phyloP scores from a whole-genome alignment of 92 coral and sea anemone species.

The Galaxea fascicularis region DNA sequence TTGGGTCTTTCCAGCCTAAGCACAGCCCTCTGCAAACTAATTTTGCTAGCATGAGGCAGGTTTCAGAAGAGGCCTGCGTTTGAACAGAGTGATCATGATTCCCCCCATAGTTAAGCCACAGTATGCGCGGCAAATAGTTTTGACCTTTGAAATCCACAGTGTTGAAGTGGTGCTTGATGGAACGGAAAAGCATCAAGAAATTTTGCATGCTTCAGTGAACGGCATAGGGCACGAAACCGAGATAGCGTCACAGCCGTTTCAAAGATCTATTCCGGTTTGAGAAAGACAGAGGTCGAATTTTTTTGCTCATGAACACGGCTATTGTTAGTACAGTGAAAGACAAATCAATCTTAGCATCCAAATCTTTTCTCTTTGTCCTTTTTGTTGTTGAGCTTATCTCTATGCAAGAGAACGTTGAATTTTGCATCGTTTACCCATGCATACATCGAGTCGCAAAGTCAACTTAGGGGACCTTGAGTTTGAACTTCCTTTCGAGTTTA shows the following conservation, averaged over 20 bases:
- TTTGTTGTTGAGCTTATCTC: background rate
- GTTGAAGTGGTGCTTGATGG: slow-evolving; percentile 28
- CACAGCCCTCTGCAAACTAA: background rate
- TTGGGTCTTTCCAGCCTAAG: background rate
- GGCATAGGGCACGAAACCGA: slow-evolving; percentile 44
- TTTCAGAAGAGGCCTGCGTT: background rate
- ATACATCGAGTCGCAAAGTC: too few species aligned
- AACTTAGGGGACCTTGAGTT: too few species aligned
- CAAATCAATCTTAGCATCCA: background rate
- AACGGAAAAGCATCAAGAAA: slow-evolving; percentile 27
- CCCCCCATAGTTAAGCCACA: background rate
- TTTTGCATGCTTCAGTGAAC: slow-evolving; percentile 38
- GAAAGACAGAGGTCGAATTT: background rate
- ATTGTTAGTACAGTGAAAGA: background rate
- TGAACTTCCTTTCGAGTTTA: too few species aligned
- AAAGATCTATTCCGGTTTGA: background rate
- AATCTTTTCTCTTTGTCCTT: background rate
- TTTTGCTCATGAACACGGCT: background rate
- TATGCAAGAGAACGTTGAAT: too few species aligned
- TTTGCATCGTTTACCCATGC: too few species aligned
- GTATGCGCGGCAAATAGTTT: background rate
- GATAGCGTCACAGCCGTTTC: slow-evolving; percentile 7
- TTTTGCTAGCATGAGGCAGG: background rate
- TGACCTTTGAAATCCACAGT: slow-evolving; percentile 43
- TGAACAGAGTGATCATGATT: background rate